Evolutionary conservation across 2,797 vertebrate species (phyloP).

Genomic region (Arrhamphus sclerolepis): DNA sequence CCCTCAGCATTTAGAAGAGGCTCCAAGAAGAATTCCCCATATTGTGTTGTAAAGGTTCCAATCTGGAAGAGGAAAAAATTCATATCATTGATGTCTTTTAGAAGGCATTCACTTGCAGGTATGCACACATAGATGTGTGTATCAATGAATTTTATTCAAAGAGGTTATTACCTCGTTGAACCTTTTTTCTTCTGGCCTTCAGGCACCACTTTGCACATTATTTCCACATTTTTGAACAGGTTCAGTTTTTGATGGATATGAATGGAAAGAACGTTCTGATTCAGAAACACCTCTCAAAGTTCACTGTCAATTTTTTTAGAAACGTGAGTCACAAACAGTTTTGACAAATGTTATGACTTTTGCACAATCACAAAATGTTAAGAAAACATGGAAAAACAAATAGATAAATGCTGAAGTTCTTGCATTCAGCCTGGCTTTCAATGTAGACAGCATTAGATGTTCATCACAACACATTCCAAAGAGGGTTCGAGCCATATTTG

Average conservation of each 20-base stretch:
- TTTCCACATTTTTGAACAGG: conserved; percentile 36
- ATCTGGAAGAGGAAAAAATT: conserved; percentile 77
- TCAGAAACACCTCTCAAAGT: conserved; percentile 25
- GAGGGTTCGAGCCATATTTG: too few relatives aligned
- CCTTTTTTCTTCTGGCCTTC: conserved; percentile 29
- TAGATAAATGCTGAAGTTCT: too few relatives aligned
- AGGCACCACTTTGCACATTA: conserved; percentile 36
- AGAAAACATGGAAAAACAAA: too few relatives aligned
- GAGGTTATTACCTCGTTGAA: conserved; percentile 29
- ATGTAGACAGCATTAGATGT: too few relatives aligned
- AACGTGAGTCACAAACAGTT: neutral
- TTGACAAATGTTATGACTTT: too few relatives aligned
- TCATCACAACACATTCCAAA: too few relatives aligned
- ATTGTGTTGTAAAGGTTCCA: conserved; percentile 91
- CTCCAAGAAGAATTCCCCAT: conserved; percentile 94
- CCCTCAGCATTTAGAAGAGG: conserved; percentile 87
- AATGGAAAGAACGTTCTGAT: conserved; percentile 45
- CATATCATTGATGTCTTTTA: conserved; percentile 26
- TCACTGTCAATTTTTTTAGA: conserved; percentile 13
- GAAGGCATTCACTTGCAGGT: conserved; percentile 19
- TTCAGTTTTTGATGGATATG: conserved; percentile 33
- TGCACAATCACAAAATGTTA: too few relatives aligned
- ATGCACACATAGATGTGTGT: conserved; percentile 4
- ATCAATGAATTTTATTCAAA: conserved; percentile 41
- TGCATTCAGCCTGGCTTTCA: too few relatives aligned